phyloP scores from a whole-genome alignment of 92 coral and sea anemone species.

The Siderastrea siderea region DNA sequence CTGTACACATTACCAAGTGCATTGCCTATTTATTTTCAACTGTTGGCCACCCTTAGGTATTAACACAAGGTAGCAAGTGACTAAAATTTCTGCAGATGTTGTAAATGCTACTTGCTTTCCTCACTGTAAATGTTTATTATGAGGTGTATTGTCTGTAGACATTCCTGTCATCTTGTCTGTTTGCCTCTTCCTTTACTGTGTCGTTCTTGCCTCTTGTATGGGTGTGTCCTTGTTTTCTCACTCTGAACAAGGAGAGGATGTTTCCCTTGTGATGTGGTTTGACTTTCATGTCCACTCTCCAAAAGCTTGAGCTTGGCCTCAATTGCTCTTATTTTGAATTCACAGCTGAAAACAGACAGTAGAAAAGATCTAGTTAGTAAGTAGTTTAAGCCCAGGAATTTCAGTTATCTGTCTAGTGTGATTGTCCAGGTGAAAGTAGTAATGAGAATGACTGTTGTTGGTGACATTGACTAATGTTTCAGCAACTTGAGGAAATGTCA shows the following conservation, averaged over 20 bases:
- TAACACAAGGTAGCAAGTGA: no score
- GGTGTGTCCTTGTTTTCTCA: slow-evolving; percentile 75
- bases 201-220: slow-evolving; percentile 62
- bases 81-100: no score
- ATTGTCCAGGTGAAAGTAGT: no score
- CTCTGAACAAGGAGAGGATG: slow-evolving; percentile 95
- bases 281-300: slow-evolving; percentile 72
- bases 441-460: no score
- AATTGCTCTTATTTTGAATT: slow-evolving; percentile 92
- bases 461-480: no score
- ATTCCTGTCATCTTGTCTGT: slow-evolving; percentile 31
- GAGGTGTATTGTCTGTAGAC: not conserved
- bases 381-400: no score
- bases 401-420: no score
- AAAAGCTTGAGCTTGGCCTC: slow-evolving; percentile 89
- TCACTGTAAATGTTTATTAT: not conserved
- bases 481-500: no score
- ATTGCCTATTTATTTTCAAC: no score
- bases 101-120: no score
- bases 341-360: slow-evolving; percentile 65
- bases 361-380: not conserved
- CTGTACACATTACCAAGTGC: no score
- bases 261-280: slow-evolving; percentile 66
- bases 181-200: slow-evolving; percentile 51
- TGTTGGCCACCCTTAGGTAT: no score